Percentiles rank a stretch among this genome's conserved stretches.
phyloP scores from a whole-genome alignment of 1,140 invertebrate genomes.

The Pogonus chalceus region DNA sequence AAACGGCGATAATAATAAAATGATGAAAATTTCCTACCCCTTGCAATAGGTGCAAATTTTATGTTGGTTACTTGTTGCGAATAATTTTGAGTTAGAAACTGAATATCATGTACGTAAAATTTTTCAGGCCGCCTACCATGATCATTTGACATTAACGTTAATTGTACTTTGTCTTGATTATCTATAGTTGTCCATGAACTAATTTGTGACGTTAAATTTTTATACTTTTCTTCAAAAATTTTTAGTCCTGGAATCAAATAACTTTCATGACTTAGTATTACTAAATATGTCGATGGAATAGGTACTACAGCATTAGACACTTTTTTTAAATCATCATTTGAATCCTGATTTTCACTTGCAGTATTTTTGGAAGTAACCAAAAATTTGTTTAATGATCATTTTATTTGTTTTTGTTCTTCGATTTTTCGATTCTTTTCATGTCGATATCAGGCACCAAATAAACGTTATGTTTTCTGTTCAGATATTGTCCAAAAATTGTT shows the following conservation, averaged over 20 bases:
- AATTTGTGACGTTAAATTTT: slow-evolving; percentile 1
- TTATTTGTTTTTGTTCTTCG: neutral
- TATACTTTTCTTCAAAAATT: neutral
- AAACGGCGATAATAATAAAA: too few relatives aligned
- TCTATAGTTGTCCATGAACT: neutral
- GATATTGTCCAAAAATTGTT: neutral
- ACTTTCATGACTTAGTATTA: neutral
- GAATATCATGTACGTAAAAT: neutral
- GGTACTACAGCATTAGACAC: neutral
- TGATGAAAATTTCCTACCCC: too few relatives aligned
- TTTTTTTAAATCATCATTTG: neutral
- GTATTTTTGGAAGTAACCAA: slow-evolving; percentile 1
- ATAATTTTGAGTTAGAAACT: neutral
- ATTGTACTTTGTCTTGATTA: slow-evolving; percentile 4
- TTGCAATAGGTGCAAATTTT: too few relatives aligned
- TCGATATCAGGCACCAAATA: neutral
- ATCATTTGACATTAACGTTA: neutral
- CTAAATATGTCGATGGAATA: neutral
- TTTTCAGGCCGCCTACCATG: slow-evolving; percentile 1
- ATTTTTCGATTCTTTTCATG: neutral
- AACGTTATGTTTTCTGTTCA: neutral
- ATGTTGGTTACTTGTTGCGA: too few relatives aligned
- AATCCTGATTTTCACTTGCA: neutral
- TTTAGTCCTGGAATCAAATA: neutral
- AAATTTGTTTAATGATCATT: slow-evolving; percentile 1